Evolutionary conservation across 2,888 invertebrate species (phyloP), one percentile per base, ranked within the genome.

Genomic region (Trichogramma dendrolimi): DNA sequence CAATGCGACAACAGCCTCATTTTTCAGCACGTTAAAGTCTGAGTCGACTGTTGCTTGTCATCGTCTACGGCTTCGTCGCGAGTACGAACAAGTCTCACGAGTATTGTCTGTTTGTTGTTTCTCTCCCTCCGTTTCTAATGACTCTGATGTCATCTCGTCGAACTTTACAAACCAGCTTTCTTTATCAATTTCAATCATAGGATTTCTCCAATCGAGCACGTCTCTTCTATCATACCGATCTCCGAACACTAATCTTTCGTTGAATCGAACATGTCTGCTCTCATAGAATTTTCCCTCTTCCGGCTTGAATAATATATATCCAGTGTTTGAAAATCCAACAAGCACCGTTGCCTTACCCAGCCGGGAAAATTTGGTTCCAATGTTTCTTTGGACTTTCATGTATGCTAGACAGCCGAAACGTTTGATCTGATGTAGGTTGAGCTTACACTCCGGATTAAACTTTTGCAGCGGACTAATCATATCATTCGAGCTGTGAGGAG

Each of bases 201-300:
- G 10, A 58, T 40, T 4, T n/a, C 7, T 1, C 53, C 53, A 10
- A 2, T 53, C 0, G 27, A 27, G 27, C 27, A 27, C 11, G 7
- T 14, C 14, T 5, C n/a, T n/a, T n/a, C n/a, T n/a, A n/a, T n/a
- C 47, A 62, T 66, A 68, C 4, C 61, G 56, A 42, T 70, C 65
- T 46, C 67, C 67, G 56, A 67, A 71, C 14, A 67, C 66, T n/a
- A 69, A 41, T 64, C 67, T 70, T 59, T 70, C 67, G 46, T 66
- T 61, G 44, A 69, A 70, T 53, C 68, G 58, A 4, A 67, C 67
- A 60, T 71, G 68, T 58, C 68, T 65, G 1, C 68, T 64, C 43
- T 67, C 67, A 42, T 63, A 66, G 11, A 63, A 63, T 64, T 67
- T 67, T 10, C 65, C 59, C 2, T 59, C 58, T 47, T 62, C 65